A percentile compares a stretch with the other conserved stretches of the same genome.
Conservation (phyloP, 2,797 vertebrate genomes). For the Hirundo rustica region DNA sequence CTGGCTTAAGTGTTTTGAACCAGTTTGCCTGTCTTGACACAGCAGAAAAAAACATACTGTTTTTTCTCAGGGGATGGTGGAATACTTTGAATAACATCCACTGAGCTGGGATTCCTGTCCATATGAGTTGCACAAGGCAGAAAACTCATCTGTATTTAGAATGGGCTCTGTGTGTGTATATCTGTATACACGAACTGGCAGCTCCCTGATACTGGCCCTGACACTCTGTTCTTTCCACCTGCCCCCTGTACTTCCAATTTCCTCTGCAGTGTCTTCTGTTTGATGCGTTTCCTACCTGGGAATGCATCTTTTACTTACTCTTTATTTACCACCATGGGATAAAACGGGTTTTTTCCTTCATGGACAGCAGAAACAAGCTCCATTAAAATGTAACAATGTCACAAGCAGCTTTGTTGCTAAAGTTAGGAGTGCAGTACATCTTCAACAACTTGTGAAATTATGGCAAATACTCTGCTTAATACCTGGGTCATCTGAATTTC, state of each 20-base stretch:
- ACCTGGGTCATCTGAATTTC: background rate
- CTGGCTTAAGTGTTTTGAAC: conserved; percentile 29
- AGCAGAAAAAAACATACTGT: background rate
- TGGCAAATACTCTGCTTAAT: background rate
- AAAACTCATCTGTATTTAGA: background rate
- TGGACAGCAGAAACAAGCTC: background rate
- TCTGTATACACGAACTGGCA: background rate
- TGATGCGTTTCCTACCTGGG: background rate
- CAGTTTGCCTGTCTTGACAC: conserved; percentile 50
- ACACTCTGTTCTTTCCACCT: background rate
- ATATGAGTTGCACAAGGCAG: background rate
- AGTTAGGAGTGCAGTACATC: background rate
- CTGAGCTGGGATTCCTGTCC: background rate
- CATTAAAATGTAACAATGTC: background rate
- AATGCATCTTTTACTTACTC: background rate
- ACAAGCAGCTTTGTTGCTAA: background rate
- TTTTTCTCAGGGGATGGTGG: background rate
- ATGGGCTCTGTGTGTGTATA: background rate
- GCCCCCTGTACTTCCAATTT: background rate
- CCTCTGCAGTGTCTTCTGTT: background rate
- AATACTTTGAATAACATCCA: conserved; percentile 6
- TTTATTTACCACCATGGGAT: background rate
- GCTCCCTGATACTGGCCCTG: background rate
- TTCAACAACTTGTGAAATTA: background rate
- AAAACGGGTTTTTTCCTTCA: background rate